Conservation (phyloP, 2,888 invertebrate genomes). For the Dynastes hyllus region DNA sequence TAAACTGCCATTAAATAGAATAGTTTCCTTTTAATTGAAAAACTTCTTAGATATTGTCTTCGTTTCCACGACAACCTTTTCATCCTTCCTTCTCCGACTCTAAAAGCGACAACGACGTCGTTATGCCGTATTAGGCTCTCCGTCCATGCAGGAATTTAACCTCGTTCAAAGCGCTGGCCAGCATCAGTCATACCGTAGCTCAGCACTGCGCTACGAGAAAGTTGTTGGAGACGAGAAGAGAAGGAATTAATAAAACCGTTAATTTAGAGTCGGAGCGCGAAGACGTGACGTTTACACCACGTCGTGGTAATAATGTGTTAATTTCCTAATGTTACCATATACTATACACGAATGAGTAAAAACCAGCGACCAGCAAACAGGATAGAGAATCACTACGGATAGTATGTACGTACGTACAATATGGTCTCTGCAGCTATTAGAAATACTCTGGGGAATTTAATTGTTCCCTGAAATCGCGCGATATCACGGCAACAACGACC, state of each 20-base stretch:
- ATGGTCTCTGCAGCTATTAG: no score
- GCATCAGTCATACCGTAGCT: slow-evolving; percentile 8
- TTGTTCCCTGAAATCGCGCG: no score
- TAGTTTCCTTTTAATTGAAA: no score
- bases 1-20: no score
- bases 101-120: slow-evolving; percentile 1
- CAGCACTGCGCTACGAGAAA: not conserved
- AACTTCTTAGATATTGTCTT: no score
- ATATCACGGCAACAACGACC: no score
- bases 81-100: no score
- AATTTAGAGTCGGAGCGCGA: slow-evolving; percentile 20
- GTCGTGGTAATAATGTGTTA: slow-evolving; percentile 39
- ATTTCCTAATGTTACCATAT: slow-evolving; percentile 42
- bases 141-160: slow-evolving; percentile 24
- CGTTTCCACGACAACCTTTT: no score
- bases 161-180: not conserved
- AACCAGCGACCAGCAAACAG: not conserved
- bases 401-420: no score
- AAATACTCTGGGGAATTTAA: no score
- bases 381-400: no score
- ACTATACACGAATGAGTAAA: not conserved
- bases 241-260: slow-evolving; percentile 43
- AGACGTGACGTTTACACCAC: slow-evolving; percentile 27
- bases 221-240: not conserved
- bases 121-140: slow-evolving; percentile 10